phyloP scores from a whole-genome alignment of 2,797 vertebrate species.

The Sciaenops ocellatus region DNA sequence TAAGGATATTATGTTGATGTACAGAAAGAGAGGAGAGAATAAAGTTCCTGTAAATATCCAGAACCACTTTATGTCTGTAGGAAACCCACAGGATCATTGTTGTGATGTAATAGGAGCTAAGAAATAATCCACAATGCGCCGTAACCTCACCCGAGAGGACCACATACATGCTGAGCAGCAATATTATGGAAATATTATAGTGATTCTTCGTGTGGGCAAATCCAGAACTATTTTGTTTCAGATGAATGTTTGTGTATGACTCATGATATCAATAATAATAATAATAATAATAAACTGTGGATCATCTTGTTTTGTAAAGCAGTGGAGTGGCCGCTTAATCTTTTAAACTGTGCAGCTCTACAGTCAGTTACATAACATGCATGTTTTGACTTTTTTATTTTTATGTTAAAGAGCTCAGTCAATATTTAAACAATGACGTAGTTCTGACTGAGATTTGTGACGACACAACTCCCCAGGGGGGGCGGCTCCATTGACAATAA shows the following conservation, averaged over 20 bases:
- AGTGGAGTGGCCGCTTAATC: conserved; percentile 63
- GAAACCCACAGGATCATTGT: conserved; percentile 23
- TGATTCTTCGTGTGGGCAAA: conserved; percentile 24
- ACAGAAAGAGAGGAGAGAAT: not conserved
- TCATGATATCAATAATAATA: conserved; percentile 55
- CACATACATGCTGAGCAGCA: conserved; percentile 42
- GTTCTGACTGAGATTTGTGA: not conserved
- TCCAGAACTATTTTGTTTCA: conserved; percentile 50
- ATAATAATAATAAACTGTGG: conserved; percentile 73
- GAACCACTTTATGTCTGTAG: conserved; percentile 39
- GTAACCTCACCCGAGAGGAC: conserved; percentile 20
- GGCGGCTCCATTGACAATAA: conserved; percentile 14
- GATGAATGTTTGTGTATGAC: conserved; percentile 72
- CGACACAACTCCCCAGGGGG: not conserved
- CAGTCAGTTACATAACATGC: not conserved
- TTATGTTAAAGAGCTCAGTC: not conserved
- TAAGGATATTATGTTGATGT: conserved; percentile 8
- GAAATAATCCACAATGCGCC: conserved; percentile 33
- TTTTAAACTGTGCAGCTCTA: not conserved
- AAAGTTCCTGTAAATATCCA: conserved; percentile 49
- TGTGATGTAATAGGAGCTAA: conserved; percentile 35
- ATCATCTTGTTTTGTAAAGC: conserved; percentile 83
- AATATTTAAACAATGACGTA: conserved; percentile 10
- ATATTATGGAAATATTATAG: conserved; percentile 26
- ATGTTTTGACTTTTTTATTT: not conserved